phyloP scores from a whole-genome alignment of 2,113 vertebrate genomes.

The Bubo scandiacus region DNA sequence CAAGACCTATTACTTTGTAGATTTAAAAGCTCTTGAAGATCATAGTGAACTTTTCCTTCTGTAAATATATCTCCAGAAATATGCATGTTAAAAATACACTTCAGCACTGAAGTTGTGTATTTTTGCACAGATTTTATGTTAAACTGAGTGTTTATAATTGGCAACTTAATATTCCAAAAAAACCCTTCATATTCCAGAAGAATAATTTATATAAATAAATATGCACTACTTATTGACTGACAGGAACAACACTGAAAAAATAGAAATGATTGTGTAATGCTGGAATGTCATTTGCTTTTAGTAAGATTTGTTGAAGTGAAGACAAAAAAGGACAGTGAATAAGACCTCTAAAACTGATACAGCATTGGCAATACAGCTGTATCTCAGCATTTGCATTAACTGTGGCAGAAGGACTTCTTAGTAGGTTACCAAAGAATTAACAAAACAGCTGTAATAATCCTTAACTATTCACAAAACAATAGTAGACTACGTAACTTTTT shows the following conservation, averaged over 20 bases:
- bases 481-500: neutral
- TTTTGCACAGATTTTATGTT: neutral
- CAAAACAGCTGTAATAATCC: neutral
- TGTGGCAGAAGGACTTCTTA: neutral
- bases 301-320: slow-evolving; percentile 1
- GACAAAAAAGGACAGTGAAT: neutral
- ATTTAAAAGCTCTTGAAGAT: neutral
- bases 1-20: neutral
- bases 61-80: neutral
- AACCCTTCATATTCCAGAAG: slow-evolving; percentile 25
- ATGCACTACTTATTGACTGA: neutral
- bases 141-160: slow-evolving; percentile 25
- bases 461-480: neutral
- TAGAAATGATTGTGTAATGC: neutral
- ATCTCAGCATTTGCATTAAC: slow-evolving; percentile 2
- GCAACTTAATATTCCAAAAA: neutral
- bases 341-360: neutral
- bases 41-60: neutral
- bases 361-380: neutral
- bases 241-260: neutral
- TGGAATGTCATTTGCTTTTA: slow-evolving; percentile 4
- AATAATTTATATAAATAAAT: slow-evolving; percentile 23
- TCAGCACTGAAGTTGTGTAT: neutral
- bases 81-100: neutral
- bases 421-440: slow-evolving; percentile 2